These are phyloP conservation scores for Tethea ocularis DNA, from an alignment of 2,888 invertebrate genomes.

Conservation along the genomic window DNA sequence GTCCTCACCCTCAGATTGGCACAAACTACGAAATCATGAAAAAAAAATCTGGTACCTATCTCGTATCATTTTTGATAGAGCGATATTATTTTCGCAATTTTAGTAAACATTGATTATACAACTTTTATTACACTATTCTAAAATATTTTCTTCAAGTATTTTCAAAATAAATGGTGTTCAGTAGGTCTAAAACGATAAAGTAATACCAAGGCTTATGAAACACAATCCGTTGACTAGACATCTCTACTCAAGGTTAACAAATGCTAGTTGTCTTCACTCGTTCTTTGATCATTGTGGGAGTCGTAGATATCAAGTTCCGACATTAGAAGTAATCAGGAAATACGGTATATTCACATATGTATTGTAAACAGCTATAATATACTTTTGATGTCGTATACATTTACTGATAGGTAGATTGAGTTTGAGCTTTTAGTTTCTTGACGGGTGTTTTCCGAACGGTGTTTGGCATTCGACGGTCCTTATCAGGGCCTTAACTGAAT, in stretches of 20 bases:
- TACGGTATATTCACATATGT: neutral
- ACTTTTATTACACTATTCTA: too few species aligned
- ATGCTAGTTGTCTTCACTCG: neutral
- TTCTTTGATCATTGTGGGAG: conserved; percentile 4
- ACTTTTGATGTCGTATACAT: neutral
- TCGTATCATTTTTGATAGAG: too few species aligned
- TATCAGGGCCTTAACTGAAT: too few species aligned
- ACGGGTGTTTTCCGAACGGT: too few species aligned
- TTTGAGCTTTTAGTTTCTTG: too few species aligned
- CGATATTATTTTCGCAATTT: too few species aligned
- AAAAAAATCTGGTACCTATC: too few species aligned
- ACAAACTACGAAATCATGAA: too few species aligned
- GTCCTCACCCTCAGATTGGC: too few species aligned
- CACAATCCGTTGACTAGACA: neutral
- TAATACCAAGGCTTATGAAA: neutral
- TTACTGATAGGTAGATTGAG: neutral
- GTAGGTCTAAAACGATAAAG: neutral
- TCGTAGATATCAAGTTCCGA: neutral
- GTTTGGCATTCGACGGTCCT: too few species aligned
- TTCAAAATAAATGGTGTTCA: neutral
- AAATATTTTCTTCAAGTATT: too few species aligned
- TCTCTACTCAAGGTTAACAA: neutral
- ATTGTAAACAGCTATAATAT: neutral
- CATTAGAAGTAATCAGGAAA: neutral
- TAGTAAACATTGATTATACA: too few species aligned